phyloP scores from a whole-genome alignment of 2,888 invertebrate species.

The Mythimna ferrago region DNA sequence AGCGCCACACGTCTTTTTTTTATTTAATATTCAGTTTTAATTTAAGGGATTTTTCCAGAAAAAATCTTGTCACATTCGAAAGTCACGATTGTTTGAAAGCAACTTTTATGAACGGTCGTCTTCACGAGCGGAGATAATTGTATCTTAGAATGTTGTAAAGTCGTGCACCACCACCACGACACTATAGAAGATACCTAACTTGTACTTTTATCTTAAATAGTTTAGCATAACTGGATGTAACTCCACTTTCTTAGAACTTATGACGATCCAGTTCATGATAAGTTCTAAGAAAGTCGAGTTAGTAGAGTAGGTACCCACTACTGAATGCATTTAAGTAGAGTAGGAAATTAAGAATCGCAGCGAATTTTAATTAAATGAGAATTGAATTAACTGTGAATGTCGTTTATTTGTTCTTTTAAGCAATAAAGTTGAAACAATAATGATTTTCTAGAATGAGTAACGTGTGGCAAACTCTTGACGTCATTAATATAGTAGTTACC shows the following conservation, averaged over 20 bases:
- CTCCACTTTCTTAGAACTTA: conserved; percentile 11
- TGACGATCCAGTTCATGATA: too few relatives aligned
- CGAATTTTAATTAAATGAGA: neutral
- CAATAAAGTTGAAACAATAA: conserved; percentile 14
- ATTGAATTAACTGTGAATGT: conserved; percentile 2
- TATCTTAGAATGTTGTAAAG: conserved; percentile 57
- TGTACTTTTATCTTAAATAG: conserved; percentile 45
- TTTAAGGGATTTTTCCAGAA: conserved; percentile 21
- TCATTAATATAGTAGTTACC: neutral
- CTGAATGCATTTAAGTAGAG: too few relatives aligned
- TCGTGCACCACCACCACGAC: conserved; percentile 69
- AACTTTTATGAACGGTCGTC: conserved; percentile 53
- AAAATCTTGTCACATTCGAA: conserved; percentile 19
- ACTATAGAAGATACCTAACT: conserved; percentile 62
- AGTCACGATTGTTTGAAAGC: conserved; percentile 45
- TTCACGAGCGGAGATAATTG: conserved; percentile 74
- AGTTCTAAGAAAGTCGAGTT: too few relatives aligned
- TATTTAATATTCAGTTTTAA: conserved; percentile 9
- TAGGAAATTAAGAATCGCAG: neutral
- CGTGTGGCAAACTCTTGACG: conserved; percentile 13
- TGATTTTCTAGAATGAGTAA: conserved; percentile 8
- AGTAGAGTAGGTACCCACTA: too few relatives aligned
- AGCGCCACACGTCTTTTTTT: too few relatives aligned
- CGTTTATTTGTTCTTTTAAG: conserved; percentile 13
- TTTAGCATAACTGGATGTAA: conserved; percentile 7